Percentiles rank a stretch among this genome's conserved stretches.
phyloP scores from a whole-genome alignment of 1,140 invertebrate species.

The Frieseomelitta varia region DNA sequence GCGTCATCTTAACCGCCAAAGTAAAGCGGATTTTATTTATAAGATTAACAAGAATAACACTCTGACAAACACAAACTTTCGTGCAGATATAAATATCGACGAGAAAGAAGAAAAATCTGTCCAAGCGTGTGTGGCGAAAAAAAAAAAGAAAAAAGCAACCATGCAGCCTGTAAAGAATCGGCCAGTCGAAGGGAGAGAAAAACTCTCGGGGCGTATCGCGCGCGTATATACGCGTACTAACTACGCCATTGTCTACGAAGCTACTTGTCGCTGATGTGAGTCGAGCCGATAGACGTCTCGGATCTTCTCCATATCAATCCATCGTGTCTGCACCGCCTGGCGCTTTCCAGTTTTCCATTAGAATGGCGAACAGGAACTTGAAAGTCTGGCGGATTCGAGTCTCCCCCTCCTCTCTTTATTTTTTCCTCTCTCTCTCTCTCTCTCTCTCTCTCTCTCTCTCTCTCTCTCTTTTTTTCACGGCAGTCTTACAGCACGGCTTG shows the following conservation, averaged over 20 bases:
- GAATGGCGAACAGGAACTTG: conserved; percentile 38
- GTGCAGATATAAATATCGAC: no score
- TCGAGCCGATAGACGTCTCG: conserved; percentile 55
- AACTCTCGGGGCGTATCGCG: background rate
- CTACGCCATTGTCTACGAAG: conserved; percentile 51
- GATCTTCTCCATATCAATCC: conserved; percentile 57
- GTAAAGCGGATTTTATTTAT: no score
- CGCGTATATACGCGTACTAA: background rate
- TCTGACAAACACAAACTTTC: no score
- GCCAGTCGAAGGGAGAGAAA: background rate
- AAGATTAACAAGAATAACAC: no score
- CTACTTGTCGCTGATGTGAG: conserved; percentile 45
- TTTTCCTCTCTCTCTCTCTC: no score
- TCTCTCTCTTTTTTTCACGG: conserved; percentile 33
- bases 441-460: no score
- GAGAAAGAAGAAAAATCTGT: no score
- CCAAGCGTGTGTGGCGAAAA: no score
- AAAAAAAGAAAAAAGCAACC: no score
- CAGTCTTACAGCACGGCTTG: conserved; percentile 47
- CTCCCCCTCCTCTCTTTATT: background rate
- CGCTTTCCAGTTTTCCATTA: conserved; percentile 56
- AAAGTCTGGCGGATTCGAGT: conserved; percentile 43
- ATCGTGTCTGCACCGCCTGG: conserved; percentile 20
- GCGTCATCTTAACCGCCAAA: no score
- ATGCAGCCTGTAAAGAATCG: background rate